Conservation (phyloP, 2,888 invertebrate species). For the Idaea straminata region DNA sequence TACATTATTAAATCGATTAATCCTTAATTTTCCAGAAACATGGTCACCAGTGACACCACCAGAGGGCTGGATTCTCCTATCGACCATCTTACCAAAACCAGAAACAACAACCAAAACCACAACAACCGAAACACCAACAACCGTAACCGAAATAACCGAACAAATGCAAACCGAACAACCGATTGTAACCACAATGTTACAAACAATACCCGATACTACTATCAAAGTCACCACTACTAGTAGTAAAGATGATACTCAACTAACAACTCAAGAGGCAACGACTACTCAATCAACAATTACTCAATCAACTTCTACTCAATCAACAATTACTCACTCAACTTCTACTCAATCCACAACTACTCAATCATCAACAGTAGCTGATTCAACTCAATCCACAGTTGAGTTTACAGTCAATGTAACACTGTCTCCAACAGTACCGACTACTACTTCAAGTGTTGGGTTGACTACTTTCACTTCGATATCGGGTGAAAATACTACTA, state of each 20-base stretch:
- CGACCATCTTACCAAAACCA: constrained; percentile 59
- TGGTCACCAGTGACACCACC: constrained; percentile 84
- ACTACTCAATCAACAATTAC: constrained; percentile 14
- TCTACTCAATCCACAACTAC: not conserved
- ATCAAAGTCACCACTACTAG: not conserved
- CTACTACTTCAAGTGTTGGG: constrained; percentile 47
- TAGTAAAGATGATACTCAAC: not conserved
- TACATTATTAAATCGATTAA: not conserved
- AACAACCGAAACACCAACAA: constrained; percentile 56
- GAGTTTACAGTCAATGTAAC: constrained; percentile 69
- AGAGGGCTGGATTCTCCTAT: constrained; percentile 83
- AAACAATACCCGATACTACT: not conserved
- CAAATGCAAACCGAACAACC: constrained; percentile 3
- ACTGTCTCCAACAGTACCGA: constrained; percentile 50
- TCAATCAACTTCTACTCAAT: constrained; percentile 4
- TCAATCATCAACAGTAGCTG: constrained; percentile 19
- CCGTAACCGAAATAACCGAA: constrained; percentile 42
- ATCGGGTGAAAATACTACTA: constrained; percentile 32
- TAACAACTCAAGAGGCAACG: not conserved
- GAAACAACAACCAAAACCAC: constrained; percentile 44
- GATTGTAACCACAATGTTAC: not conserved
- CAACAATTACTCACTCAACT: constrained; percentile 8
- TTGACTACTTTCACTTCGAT: constrained; percentile 44
- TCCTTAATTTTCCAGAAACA: constrained; percentile 62
- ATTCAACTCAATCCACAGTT: constrained; percentile 32